phyloP scores from a whole-genome alignment of 2,797 vertebrate species.

The Neomorphus geoffroyi region DNA sequence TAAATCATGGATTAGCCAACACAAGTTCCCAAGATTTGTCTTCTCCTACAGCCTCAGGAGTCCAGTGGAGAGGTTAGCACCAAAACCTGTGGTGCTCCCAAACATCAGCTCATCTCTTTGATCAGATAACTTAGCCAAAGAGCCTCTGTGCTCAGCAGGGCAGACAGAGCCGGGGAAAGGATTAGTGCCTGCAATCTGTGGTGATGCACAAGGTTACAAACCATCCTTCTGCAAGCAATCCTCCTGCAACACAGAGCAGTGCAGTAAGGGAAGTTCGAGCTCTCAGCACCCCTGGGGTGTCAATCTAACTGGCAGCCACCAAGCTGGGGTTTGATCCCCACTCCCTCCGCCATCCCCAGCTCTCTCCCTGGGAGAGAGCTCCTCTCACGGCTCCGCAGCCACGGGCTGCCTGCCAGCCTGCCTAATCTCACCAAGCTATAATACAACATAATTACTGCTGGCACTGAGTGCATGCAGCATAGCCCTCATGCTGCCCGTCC shows the following conservation, averaged over 20 bases:
- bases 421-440: background rate
- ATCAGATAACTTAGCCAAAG: background rate
- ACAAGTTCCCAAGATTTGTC: background rate
- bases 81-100: background rate
- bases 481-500: background rate
- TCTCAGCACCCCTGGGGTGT: background rate
- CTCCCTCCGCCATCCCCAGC: background rate
- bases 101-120: background rate
- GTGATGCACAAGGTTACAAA: fast-evolving
- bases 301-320: background rate
- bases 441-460: background rate
- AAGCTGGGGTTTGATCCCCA: fast-evolving
- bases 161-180: background rate
- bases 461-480: fast-evolving
- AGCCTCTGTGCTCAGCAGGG: background rate
- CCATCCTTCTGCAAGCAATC: background rate
- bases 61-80: background rate
- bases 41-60: background rate
- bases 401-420: background rate
- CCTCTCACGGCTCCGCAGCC: background rate
- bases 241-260: background rate
- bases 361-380: background rate
- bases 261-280: background rate
- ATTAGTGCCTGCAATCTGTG: background rate
- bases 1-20: slow-evolving; percentile 14